Percentiles rank a stretch among this genome's conserved stretches.
Conservation (phyloP, 2,113 vertebrate species). For the Electrona antarctica region DNA sequence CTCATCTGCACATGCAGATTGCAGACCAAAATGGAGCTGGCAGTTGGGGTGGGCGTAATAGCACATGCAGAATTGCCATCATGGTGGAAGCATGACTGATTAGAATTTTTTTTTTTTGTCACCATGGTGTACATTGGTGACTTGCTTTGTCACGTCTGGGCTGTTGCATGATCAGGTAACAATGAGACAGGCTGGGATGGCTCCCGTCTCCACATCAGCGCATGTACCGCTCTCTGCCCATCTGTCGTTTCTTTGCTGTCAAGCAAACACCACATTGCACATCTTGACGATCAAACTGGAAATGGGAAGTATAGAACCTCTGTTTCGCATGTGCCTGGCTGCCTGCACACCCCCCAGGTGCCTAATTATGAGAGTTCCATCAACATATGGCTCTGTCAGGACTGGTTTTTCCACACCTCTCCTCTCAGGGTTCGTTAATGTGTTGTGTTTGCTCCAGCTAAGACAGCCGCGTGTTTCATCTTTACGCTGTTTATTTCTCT, state of each 20-base stretch:
- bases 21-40: conserved; percentile 6
- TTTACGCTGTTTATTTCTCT: conserved; percentile 33
- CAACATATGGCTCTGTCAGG: conserved; percentile 49
- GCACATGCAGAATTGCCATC: conserved; percentile 24
- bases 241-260: not conserved
- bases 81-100: conserved; percentile 6
- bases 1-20: not conserved
- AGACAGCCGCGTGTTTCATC: conserved; percentile 45
- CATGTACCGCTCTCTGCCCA: not conserved
- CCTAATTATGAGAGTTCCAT: conserved; percentile 50
- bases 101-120: conserved; percentile 1
- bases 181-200: not conserved
- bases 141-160: conserved; percentile 19
- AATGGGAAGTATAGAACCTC: conserved; percentile 7
- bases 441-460: conserved; percentile 54
- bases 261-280: not conserved
- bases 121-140: not conserved
- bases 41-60: conserved; percentile 21
- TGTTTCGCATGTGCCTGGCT: not conserved
- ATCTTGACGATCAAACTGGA: conserved; percentile 19
- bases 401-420: conserved; percentile 13
- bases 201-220: not conserved
- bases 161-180: conserved; percentile 12
- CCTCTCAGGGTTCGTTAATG: conserved; percentile 58
- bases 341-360: conserved; percentile 26